Evolutionary conservation across 2,797 vertebrate species (phyloP), one percentile per base, ranked within the genome.

Genomic region (Anabas testudineus): DNA sequence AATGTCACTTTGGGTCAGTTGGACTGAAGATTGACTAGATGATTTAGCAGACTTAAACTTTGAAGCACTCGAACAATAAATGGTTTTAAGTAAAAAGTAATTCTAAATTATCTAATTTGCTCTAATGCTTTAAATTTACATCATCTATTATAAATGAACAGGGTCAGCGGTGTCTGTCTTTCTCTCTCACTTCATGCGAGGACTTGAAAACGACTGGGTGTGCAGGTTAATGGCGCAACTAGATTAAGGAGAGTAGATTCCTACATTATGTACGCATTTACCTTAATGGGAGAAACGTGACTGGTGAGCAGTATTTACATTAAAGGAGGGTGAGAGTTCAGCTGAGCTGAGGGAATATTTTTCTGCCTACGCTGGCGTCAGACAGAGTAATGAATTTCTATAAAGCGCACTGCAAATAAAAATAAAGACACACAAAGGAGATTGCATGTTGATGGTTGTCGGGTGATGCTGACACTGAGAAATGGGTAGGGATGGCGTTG

Each of bases 351-450:
- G 86, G 86, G 90, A 90, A 89, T 86, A 72, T 88, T 87, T 90
- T 90, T 88, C 90, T 90, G 87, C 86, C 85, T 88, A 86, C 87
- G 72, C 86, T 68, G 71, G 80, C 91, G 59, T 87, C 87, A 88
- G 89, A 87, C 88, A 47, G 67, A 71, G 87, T 87, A 90, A 92
- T 91, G 90, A 90, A 90, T 92, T 91, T 91, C 85, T 87, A 87
- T 89, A 88, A 92, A 91, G 87, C 51, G 54, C 82, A 71, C 81
- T 71, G 86, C 88, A 90, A 91, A 90, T 90, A 90, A 89, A 91
- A 90, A 78, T 90, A 90, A 91, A 92, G 90, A 91, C 80, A 87
- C 91, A 92, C 87, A 87, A 82, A 90, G 88, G 88, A 91, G 78
- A 77, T 55, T 63, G 80, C 77, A 63, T 87, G 87, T 83, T 90